phyloP scores from a whole-genome alignment of 2,113 vertebrate genomes.

The zebrafish (Danio rerio) region GRCz12tu NC_133185.1:25464001-25464500 shows the following conservation, averaged over 20 bases:
- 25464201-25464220: neutral
- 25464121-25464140: neutral
- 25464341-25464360: neutral
- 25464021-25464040: neutral
- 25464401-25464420: neutral
- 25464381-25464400: neutral
- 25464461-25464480: no score
- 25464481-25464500: no score
- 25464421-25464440: no score
- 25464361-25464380: neutral
- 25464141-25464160: neutral
- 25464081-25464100: neutral
- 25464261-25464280: neutral
- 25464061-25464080: neutral
- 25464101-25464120: neutral
- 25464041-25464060: neutral
- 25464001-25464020: neutral
- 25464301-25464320: slow-evolving; percentile 18
- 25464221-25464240: neutral
- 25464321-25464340: neutral
- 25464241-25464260: slow-evolving; percentile 37
- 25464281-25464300: slow-evolving; percentile 21
- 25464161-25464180: neutral
- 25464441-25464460: no score
- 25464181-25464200: no score